Evolutionary conservation across 2,888 invertebrate genomes (phyloP), one percentile per base, ranked within the genome.

Genomic region (Zootermopsis nevadensis): DNA sequence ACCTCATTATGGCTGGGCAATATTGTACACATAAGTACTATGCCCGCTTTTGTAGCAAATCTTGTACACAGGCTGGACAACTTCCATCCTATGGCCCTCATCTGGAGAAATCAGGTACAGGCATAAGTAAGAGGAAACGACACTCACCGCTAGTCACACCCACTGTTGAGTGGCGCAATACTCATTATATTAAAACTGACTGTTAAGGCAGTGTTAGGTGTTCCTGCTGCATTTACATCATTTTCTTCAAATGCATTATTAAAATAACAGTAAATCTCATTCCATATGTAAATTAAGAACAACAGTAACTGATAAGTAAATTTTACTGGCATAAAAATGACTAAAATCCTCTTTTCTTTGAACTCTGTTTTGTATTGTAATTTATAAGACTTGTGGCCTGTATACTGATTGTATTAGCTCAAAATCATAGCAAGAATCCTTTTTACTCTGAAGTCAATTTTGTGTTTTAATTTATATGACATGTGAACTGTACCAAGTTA

Each of bases 11-110:
- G 4, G 91, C 93, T 87, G 97, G 94, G 83, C 92, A 93, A 83
- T 96, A 95, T 89, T 99, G 98, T 89, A 91, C 91, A n/a, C 97
- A 98, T 91, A 92, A 93, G 86, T 99, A 98, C 90, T 96, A 97
- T 86, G 93, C 92, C 90, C 93, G 93, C 85, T 97, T 97, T 93
- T 99, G 98, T 90, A 98, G 98, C 90, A 93, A 94, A 89, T 97
- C 98, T 1, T 98, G 98, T 89, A 96, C 97, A 84, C 91, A 95
- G 88, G 96, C 97, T 0, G 97, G 97, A 0, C 95, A 95, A 88
- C 90, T 96, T 84, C 91, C 92, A 27, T 87, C 89, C 7, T 88
- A 88, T 85, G 91, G 91, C 69, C 89, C 91, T 8, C 91, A 91
- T 86, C 87, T 91, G 42, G 88, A 89, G 35, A 86, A 77, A 72